Conservation (phyloP, 2,888 invertebrate genomes). For the Hyppa rectilinea region DNA sequence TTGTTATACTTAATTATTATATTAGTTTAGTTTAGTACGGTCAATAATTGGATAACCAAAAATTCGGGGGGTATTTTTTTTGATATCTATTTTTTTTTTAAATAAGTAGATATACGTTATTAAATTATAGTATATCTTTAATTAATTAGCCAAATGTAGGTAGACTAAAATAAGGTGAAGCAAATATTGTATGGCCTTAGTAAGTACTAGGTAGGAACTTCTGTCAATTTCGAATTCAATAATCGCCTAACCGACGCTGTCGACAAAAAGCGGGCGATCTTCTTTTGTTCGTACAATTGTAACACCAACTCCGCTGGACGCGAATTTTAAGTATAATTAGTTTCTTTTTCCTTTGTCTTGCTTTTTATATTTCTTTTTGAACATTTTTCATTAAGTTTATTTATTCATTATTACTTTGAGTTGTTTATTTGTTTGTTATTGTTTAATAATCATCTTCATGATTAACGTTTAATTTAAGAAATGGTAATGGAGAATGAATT, state of each 20-base stretch:
- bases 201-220: no score
- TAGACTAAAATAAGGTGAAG: neutral
- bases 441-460: constrained; percentile 36
- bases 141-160: neutral
- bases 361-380: constrained; percentile 54
- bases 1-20: neutral
- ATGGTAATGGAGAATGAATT: neutral
- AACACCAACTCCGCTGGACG: constrained; percentile 39
- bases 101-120: neutral
- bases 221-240: constrained; percentile 41
- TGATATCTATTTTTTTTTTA: neutral
- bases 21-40: neutral
- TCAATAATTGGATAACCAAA: neutral
- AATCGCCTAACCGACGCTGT: constrained; percentile 29
- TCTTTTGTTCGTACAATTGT: constrained; percentile 62
- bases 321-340: constrained; percentile 60
- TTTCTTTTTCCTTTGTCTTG: constrained; percentile 55
- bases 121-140: neutral
- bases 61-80: neutral
- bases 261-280: constrained; percentile 22
- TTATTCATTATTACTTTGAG: constrained; percentile 51
- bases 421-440: constrained; percentile 47
- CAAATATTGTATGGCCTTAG: constrained; percentile 12
- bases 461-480: constrained; percentile 22
- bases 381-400: constrained; percentile 53